Percentiles rank a stretch among this genome's conserved stretches.
Evolutionary conservation across 2,888 invertebrate species (phyloP).

Genomic region (Tipula confusa): DNA sequence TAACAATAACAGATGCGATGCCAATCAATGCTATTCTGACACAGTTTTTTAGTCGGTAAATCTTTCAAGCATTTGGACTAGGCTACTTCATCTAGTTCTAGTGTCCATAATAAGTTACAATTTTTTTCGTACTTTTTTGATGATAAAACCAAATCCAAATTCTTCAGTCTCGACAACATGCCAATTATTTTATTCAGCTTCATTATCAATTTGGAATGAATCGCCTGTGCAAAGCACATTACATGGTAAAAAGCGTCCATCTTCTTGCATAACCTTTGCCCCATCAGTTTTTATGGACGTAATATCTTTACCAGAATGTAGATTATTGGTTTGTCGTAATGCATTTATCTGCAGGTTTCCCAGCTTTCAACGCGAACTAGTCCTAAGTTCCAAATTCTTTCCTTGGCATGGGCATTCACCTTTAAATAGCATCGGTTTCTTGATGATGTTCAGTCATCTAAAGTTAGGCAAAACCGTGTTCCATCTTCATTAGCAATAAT

Average conservation of each 20-base stretch:
- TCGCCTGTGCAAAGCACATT: too few species aligned
- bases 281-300: constrained; percentile 3
- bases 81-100: too few species aligned
- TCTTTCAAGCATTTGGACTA: too few species aligned
- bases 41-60: too few species aligned
- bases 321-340: constrained; percentile 20
- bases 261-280: background rate
- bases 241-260: background rate
- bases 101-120: too few species aligned
- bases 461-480: background rate
- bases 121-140: too few species aligned
- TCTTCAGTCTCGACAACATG: too few species aligned
- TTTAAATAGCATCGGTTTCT: constrained; percentile 13
- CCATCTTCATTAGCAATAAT: background rate
- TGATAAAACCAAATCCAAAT: too few species aligned
- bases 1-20: too few species aligned
- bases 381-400: background rate
- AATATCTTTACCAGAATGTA: constrained; percentile 27
- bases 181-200: too few species aligned
- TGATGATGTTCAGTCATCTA: constrained; percentile 5
- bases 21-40: too few species aligned
- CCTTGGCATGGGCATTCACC: background rate
- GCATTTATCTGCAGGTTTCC: constrained; percentile 28
- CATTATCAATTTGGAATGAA: too few species aligned
- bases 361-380: background rate